Evolutionary conservation across 2,888 invertebrate species (phyloP).

Genomic region (Eurytoma adleriae): DNA sequence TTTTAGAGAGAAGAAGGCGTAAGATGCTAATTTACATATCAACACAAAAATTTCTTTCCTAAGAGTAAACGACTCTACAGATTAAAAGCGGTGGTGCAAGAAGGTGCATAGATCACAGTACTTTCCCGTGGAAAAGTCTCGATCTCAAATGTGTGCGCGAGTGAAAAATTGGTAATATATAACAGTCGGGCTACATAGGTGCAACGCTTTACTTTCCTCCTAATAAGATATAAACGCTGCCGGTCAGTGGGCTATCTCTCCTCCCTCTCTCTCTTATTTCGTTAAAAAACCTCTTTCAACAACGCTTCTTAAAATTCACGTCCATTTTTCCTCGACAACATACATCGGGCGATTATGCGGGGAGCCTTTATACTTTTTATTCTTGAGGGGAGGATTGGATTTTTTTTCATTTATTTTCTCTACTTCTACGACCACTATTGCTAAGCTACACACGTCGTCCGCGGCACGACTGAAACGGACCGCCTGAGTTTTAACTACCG

Average conservation of each 20-base stretch:
- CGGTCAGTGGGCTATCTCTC: neutral
- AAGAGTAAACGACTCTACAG: too few species aligned
- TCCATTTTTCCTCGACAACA: neutral
- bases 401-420: conserved; percentile 13
- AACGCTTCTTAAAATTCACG: neutral
- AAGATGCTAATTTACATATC: too few species aligned
- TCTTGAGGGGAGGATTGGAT: too few species aligned
- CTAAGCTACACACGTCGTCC: conserved; percentile 60
- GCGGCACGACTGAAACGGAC: conserved; percentile 48
- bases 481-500: conserved; percentile 45
- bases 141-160: neutral
- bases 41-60: too few species aligned
- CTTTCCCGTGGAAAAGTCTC: too few species aligned
- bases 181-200: too few species aligned
- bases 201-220: neutral
- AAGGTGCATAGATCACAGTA: too few species aligned
- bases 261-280: neutral
- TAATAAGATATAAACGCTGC: neutral
- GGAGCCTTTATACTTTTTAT: neutral
- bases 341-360: neutral
- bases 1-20: too few species aligned
- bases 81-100: too few species aligned
- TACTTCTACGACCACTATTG: conserved; percentile 58
- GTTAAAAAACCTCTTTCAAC: neutral
- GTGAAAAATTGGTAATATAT: neutral